These are phyloP conservation scores for Cryptosula pallasiana DNA, from an alignment of 2,888 invertebrate genomes.

Conservation along the genomic window DNA sequence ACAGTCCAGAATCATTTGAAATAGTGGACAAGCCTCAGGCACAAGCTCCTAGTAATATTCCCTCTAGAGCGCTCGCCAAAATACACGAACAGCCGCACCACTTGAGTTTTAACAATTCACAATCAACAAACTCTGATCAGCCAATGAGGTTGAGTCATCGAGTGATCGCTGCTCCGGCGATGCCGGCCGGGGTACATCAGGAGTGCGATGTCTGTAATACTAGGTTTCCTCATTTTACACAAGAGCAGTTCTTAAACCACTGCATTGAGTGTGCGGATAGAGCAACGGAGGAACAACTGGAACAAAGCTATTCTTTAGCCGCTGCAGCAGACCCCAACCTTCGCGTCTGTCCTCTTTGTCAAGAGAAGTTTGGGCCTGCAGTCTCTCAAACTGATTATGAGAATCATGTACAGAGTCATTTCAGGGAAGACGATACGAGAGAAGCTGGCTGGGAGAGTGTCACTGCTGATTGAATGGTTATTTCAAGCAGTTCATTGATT, in stretches of 20 bases:
- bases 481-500: too few species aligned
- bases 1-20: not conserved
- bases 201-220: slow-evolving; percentile 7
- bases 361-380: not conserved
- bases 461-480: too few species aligned
- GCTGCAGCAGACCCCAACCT: not conserved
- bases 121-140: not conserved
- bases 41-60: not conserved
- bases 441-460: not conserved
- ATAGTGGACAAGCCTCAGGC: not conserved
- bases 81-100: not conserved
- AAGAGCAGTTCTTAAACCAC: not conserved
- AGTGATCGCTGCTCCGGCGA: not conserved
- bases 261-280: slow-evolving; percentile 9
- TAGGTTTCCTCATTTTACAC: not conserved
- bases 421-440: not conserved
- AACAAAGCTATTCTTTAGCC: not conserved
- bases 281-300: not conserved
- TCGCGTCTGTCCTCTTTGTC: not conserved
- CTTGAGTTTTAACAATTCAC: too few species aligned
- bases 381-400: not conserved
- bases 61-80: not conserved
- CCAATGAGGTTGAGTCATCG: not conserved
- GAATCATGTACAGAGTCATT: slow-evolving; percentile 2
- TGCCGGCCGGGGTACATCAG: not conserved